Evolutionary conservation across 1,140 invertebrate genomes (phyloP).

Genomic region (Pentalonia nigronervosa): DNA sequence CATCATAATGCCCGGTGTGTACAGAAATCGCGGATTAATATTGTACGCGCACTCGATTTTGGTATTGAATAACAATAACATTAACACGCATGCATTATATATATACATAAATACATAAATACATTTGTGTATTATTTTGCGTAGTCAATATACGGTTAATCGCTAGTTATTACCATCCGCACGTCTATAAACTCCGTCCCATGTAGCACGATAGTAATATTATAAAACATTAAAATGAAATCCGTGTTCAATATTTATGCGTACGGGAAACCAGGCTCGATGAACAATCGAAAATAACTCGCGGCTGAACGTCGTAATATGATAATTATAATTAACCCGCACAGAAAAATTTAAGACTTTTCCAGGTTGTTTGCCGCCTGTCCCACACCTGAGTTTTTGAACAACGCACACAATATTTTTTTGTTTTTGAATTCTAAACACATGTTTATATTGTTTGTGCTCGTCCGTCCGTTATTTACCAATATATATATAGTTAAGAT

Average conservation of each 20-base stretch:
- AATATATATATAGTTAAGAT: too few relatives aligned
- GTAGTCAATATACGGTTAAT: background rate
- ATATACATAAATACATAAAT: too few relatives aligned
- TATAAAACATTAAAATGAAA: background rate
- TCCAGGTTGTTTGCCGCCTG: background rate
- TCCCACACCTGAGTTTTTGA: background rate
- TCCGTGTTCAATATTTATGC: background rate
- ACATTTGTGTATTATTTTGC: background rate
- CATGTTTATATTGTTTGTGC: too few relatives aligned
- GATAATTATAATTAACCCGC: background rate
- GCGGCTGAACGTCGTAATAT: background rate
- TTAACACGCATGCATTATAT: background rate
- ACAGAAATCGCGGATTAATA: background rate
- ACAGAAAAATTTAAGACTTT: background rate
- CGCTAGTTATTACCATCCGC: background rate
- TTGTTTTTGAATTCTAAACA: background rate
- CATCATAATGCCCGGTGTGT: background rate
- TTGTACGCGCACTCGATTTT: background rate
- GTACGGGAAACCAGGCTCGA: too few relatives aligned
- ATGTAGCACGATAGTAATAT: background rate
- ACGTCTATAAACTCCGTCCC: background rate
- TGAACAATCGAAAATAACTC: background rate
- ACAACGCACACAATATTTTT: background rate
- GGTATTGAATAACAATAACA: slow-evolving; percentile 3
- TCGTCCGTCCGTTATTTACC: too few relatives aligned